A percentile compares a stretch with the other conserved stretches of the same genome.
These are phyloP conservation scores for Hypolimnas misippus DNA, from an alignment of 2,888 invertebrate species.

Conservation along the genomic window DNA sequence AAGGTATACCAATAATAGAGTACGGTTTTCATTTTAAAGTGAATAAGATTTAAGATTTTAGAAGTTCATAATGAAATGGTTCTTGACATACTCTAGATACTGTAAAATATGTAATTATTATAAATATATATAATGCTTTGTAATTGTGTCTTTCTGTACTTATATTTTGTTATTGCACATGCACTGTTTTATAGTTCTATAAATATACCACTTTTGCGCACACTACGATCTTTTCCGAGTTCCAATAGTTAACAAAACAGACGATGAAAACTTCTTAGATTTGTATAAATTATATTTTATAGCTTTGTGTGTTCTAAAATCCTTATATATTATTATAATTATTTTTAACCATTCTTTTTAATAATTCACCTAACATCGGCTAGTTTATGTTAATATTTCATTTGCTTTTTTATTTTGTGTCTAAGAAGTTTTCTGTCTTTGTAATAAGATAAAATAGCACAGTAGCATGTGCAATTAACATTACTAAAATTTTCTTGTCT, in stretches of 20 bases:
- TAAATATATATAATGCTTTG: slow-evolving; percentile 18
- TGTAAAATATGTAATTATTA: slow-evolving; percentile 6
- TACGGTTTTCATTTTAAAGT: too few relatives aligned
- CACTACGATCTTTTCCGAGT: not conserved
- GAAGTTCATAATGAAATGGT: too few relatives aligned
- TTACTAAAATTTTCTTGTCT: slow-evolving; percentile 52
- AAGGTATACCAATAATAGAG: too few relatives aligned
- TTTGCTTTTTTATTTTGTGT: not conserved
- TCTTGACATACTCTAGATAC: slow-evolving; percentile 11
- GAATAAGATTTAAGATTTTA: too few relatives aligned
- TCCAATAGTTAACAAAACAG: not conserved
- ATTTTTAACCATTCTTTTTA: not conserved
- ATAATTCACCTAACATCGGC: not conserved
- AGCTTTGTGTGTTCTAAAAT: not conserved
- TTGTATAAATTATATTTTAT: not conserved
- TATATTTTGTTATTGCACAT: slow-evolving; percentile 54
- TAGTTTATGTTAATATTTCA: not conserved
- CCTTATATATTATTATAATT: not conserved
- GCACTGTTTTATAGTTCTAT: slow-evolving; percentile 41
- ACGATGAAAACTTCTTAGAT: not conserved
- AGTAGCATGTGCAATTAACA: slow-evolving; percentile 61
- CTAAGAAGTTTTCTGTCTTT: not conserved
- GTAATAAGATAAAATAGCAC: slow-evolving; percentile 3
- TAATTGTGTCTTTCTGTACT: slow-evolving; percentile 31
- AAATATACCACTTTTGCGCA: slow-evolving; percentile 25